Conservation (phyloP, 2,888 invertebrate genomes). For the Pycnomerus fuliginosus region DNA sequence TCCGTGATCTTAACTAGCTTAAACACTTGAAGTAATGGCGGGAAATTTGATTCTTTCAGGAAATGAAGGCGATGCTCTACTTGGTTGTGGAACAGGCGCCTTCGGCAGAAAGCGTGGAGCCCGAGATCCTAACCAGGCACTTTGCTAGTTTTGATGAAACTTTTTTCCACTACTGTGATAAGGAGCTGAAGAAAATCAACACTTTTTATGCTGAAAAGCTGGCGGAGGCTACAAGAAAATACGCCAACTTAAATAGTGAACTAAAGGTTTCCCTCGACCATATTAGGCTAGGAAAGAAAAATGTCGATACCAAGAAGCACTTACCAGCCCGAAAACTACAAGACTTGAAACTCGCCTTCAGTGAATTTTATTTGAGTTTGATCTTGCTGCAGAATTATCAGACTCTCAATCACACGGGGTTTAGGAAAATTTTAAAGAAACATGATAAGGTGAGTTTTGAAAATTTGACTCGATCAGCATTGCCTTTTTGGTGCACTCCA, state of each 20-base stretch:
- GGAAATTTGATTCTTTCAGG: no score
- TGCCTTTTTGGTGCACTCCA: neutral
- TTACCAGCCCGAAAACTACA: slow-evolving; percentile 70
- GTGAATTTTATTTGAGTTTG: slow-evolving; percentile 84
- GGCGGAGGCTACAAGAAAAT: slow-evolving; percentile 83
- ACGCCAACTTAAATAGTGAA: slow-evolving; percentile 71
- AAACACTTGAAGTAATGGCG: no score
- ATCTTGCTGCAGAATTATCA: slow-evolving; percentile 87
- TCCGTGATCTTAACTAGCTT: no score
- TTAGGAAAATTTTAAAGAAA: slow-evolving; percentile 87
- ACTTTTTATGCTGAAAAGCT: slow-evolving; percentile 87
- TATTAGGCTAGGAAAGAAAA: slow-evolving; percentile 41
- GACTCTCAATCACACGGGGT: slow-evolving; percentile 85
- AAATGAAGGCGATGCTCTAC: slow-evolving; percentile 83
- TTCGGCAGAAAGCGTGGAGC: slow-evolving; percentile 71
- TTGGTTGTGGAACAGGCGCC: slow-evolving; percentile 76
- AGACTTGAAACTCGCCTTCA: slow-evolving; percentile 84
- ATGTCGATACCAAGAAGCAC: slow-evolving; percentile 36
- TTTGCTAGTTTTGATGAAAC: slow-evolving; percentile 80
- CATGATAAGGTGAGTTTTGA: slow-evolving; percentile 75
- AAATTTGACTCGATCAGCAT: no score
- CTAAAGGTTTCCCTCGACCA: slow-evolving; percentile 56
- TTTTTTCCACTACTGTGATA: slow-evolving; percentile 82
- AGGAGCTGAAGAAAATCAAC: slow-evolving; percentile 84
- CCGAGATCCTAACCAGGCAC: slow-evolving; percentile 68